phyloP scores from a whole-genome alignment of 1,140 invertebrate species.

The Magallana angulata region DNA sequence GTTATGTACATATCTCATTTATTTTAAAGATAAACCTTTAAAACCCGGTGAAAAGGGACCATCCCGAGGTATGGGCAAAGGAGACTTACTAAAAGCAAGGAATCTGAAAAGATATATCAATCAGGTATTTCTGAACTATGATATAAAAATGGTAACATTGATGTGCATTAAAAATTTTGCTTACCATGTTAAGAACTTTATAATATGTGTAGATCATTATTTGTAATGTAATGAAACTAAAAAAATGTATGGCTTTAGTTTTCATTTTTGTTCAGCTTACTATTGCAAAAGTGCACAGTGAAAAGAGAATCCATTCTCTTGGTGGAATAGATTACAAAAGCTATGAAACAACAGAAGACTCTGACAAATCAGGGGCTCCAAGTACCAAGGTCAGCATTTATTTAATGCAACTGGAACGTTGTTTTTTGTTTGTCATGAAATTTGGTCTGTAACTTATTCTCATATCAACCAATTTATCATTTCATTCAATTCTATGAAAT shows the following conservation, averaged over 20 bases:
- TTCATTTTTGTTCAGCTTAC: slow-evolving; percentile 79
- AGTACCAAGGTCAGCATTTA: neutral
- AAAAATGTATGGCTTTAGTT: too few relatives aligned
- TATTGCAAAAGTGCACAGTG: slow-evolving; percentile 89
- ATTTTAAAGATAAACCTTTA: too few relatives aligned
- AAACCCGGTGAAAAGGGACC: slow-evolving; percentile 36
- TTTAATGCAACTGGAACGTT: too few relatives aligned
- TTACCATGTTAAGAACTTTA: too few relatives aligned
- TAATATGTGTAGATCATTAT: too few relatives aligned
- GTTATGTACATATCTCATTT: too few relatives aligned
- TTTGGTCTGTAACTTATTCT: too few relatives aligned
- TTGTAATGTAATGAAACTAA: too few relatives aligned
- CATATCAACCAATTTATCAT: too few relatives aligned
- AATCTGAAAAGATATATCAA: slow-evolving; percentile 83
- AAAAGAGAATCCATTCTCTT: slow-evolving; percentile 87
- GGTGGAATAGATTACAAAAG: slow-evolving; percentile 88
- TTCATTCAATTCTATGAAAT: too few relatives aligned
- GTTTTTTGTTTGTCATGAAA: too few relatives aligned
- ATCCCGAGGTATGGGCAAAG: slow-evolving; percentile 79
- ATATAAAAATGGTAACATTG: neutral
- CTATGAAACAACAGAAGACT: slow-evolving; percentile 61
- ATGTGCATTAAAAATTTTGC: too few relatives aligned
- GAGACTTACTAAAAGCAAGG: slow-evolving; percentile 81
- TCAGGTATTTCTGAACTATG: slow-evolving; percentile 80
- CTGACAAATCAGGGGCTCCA: neutral